Conservation (phyloP, 2,888 invertebrate genomes). For the Heteromurus nitidus region DNA sequence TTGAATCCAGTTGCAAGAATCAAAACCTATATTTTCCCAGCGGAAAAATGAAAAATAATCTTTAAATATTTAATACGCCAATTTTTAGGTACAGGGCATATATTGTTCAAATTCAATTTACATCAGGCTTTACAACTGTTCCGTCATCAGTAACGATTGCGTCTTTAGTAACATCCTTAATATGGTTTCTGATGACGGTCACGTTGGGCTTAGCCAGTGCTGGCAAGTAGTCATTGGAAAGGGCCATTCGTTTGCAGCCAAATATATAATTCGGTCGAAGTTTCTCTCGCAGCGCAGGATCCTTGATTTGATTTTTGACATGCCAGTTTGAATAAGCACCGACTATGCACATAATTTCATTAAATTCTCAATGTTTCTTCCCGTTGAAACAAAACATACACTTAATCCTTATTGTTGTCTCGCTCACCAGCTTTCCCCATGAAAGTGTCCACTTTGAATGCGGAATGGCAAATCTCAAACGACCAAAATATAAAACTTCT, state of each 20-base stretch:
- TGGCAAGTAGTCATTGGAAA: constrained; percentile 59
- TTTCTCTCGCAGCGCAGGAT: constrained; percentile 42
- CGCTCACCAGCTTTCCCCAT: constrained; percentile 25
- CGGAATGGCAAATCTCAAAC: constrained; percentile 24
- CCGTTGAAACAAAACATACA: too few species aligned
- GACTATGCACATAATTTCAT: too few species aligned
- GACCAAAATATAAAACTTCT: constrained; percentile 39
- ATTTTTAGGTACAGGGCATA: too few species aligned
- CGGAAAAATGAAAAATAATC: background rate
- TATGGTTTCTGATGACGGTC: constrained; percentile 22
- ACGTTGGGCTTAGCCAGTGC: constrained; percentile 55
- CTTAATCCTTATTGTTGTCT: too few species aligned
- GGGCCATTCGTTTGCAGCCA: constrained; percentile 64
- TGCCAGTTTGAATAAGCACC: background rate
- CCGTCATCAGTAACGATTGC: constrained; percentile 61
- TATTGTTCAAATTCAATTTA: too few species aligned
- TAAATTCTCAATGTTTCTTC: too few species aligned
- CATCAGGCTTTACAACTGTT: constrained; percentile 43
- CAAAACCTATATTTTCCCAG: constrained; percentile 62
- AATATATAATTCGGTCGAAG: constrained; percentile 61
- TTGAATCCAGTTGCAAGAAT: constrained; percentile 67
- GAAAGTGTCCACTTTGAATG: constrained; percentile 29
- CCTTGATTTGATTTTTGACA: constrained; percentile 18
- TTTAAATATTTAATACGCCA: background rate
- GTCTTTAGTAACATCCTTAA: constrained; percentile 44